phyloP scores from a whole-genome alignment of 2,888 invertebrate species.

The Galeopsomyia nigrocyanea region DNA sequence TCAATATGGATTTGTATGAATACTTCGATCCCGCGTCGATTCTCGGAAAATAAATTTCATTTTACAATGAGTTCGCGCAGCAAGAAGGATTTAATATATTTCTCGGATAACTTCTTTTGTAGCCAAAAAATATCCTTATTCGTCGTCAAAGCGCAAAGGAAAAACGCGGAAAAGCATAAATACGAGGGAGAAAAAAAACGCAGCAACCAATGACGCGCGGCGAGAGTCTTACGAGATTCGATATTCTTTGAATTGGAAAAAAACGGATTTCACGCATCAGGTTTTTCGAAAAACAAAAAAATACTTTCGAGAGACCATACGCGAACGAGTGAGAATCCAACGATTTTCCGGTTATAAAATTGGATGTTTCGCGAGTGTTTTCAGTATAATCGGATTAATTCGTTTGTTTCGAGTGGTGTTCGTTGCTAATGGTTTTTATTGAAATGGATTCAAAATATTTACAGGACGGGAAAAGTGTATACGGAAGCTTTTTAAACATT shows the following conservation, averaged over 20 bases:
- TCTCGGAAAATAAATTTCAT: no score
- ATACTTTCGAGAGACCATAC: neutral
- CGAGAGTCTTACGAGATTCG: conserved; percentile 11
- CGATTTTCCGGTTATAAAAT: conserved; percentile 11
- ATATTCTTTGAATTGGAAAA: conserved; percentile 23
- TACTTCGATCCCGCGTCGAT: no score
- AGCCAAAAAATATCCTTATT: neutral
- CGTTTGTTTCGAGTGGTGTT: neutral
- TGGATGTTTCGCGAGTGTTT: conserved; percentile 20
- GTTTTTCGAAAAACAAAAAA: conserved; percentile 2
- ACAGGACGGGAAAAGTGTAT: no score
- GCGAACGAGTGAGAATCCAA: no score
- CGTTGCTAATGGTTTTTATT: no score
- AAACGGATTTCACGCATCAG: conserved; percentile 12
- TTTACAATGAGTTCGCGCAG: no score
- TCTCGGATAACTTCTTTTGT: neutral
- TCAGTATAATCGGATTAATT: conserved; percentile 28
- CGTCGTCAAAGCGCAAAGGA: conserved; percentile 11
- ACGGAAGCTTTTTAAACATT: no score
- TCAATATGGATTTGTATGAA: no score
- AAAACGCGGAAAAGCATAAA: neutral
- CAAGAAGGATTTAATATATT: no score
- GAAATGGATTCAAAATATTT: no score
- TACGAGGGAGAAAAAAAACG: neutral
- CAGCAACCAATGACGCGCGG: conserved; percentile 1